A percentile compares a stretch with the other conserved stretches of the same genome.
These are phyloP conservation scores for Chlamydotis undulata DNA, from an alignment of 2,113 vertebrate genomes.

Conservation along the genomic window DNA sequence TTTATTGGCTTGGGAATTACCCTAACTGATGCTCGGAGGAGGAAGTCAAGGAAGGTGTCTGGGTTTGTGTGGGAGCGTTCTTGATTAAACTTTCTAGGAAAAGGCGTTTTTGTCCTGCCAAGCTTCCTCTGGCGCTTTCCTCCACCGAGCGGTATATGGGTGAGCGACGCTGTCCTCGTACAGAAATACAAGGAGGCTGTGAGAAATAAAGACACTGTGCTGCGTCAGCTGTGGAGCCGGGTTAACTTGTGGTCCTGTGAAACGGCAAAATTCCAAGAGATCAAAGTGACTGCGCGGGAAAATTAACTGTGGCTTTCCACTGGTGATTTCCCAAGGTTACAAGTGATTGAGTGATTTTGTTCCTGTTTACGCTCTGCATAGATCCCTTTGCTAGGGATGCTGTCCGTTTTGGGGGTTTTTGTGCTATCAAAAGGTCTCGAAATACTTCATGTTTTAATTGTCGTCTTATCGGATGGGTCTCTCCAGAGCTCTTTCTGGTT, in stretches of 20 bases:
- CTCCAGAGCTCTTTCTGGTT: background rate
- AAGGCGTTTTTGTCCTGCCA: background rate
- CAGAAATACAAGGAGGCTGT: background rate
- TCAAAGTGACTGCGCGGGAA: background rate
- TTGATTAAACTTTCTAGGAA: background rate
- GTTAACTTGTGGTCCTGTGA: background rate
- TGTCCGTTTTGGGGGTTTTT: background rate
- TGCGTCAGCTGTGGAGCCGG: background rate
- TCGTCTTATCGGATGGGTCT: fast-evolving
- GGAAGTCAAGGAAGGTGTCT: background rate
- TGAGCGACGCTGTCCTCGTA: background rate
- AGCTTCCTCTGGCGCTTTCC: background rate
- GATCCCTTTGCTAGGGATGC: background rate
- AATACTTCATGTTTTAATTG: background rate
- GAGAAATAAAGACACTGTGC: background rate
- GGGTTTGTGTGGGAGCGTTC: background rate
- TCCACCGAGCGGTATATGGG: background rate
- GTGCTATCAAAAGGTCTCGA: background rate
- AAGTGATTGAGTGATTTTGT: background rate
- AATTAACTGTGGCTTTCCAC: background rate
- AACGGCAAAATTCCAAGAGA: background rate
- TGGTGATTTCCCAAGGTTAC: background rate
- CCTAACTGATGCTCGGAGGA: background rate
- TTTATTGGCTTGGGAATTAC: background rate
- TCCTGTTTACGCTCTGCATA: background rate